Evolutionary conservation across 35 echinoderm and acorn worm species (phyloP).

Genomic region (Holothuria glaberrima): DNA sequence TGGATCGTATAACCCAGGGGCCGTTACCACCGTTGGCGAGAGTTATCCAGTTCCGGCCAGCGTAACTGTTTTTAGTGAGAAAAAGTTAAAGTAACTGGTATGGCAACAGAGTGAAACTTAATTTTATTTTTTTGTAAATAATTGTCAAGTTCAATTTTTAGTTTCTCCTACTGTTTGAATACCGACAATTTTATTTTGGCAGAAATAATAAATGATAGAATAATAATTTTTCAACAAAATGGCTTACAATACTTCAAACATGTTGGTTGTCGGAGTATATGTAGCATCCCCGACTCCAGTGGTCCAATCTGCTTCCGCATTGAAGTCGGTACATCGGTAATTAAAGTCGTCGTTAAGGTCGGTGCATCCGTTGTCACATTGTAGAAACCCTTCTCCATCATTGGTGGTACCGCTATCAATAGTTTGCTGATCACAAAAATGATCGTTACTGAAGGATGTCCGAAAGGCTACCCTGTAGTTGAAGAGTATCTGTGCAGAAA

Average conservation of each 20-base stretch:
- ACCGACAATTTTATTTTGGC: too few relatives aligned
- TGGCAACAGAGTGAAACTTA: too few relatives aligned
- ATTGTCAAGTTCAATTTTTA: too few relatives aligned
- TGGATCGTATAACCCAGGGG: background rate
- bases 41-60: slow-evolving; percentile 37
- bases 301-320: slow-evolving; percentile 24
- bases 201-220: background rate
- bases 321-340: slow-evolving; percentile 46
- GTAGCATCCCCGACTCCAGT: slow-evolving; percentile 2
- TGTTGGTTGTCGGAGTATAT: background rate
- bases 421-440: background rate
- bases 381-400: background rate
- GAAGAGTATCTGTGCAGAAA: background rate
- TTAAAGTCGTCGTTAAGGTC: slow-evolving; percentile 20
- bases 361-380: slow-evolving; percentile 17
- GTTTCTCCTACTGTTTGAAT: too few relatives aligned
- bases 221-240: background rate
- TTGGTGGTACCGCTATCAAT: background rate
- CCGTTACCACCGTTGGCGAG: slow-evolving; percentile 34
- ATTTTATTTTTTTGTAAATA: too few relatives aligned
- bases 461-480: slow-evolving; percentile 39
- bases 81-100: background rate
- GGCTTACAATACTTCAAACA: slow-evolving; percentile 42
- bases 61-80: background rate
- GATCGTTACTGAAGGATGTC: background rate